Evolutionary conservation across 2,113 vertebrate species (phyloP).

Genomic region (Pongo abelii): DNA sequence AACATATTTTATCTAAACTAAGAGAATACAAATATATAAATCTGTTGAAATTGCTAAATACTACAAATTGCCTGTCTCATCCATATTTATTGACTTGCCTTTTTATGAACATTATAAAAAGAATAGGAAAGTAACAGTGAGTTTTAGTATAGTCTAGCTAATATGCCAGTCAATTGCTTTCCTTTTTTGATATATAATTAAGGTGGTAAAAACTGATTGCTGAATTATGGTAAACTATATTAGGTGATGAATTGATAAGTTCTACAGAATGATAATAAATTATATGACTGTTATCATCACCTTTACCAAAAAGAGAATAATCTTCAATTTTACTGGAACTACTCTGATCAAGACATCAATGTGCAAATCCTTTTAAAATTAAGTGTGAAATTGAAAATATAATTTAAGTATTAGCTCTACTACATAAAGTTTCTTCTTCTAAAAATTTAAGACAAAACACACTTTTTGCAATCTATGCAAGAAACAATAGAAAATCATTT

Average conservation of each 20-base stretch:
- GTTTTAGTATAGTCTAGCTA: not conserved
- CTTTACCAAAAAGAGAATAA: not conserved
- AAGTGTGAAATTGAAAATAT: not conserved
- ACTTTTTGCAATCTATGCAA: not conserved
- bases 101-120: not conserved
- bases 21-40: not conserved
- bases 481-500: not conserved
- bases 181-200: not conserved
- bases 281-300: rapidly evolving
- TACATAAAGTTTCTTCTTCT: not conserved
- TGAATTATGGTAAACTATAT: not conserved
- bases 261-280: not conserved
- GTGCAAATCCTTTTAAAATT: not conserved
- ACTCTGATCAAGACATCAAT: not conserved
- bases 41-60: not conserved
- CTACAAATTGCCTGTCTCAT: not conserved
- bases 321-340: not conserved
- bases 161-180: not conserved
- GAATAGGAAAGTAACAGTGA: not conserved
- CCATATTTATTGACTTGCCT: not conserved
- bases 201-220: not conserved
- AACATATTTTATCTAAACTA: not conserved
- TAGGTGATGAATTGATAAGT: not conserved
- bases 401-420: not conserved
- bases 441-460: not conserved